Evolutionary conservation across 2,113 vertebrate genomes (phyloP).

Genomic region (Larimichthys polyactis): DNA sequence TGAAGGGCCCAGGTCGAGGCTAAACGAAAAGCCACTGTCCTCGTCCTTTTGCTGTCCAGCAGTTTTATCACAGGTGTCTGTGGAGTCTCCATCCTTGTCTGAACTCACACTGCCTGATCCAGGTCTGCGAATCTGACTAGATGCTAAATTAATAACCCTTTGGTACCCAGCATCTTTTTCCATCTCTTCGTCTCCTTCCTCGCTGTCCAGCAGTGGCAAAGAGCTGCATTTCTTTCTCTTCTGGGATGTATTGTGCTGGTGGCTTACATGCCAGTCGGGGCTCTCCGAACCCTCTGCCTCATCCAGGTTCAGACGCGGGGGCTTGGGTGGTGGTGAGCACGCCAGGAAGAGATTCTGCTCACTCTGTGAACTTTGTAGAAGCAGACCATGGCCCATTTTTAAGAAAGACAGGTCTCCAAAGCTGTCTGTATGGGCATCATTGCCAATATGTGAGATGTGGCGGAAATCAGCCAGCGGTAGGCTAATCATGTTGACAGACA

Average conservation of each 20-base stretch:
- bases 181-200: slow-evolving; percentile 47
- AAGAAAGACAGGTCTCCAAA: slow-evolving; percentile 87
- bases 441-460: slow-evolving; percentile 84
- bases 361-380: slow-evolving; percentile 85
- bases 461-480: slow-evolving; percentile 85
- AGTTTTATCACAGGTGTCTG: slow-evolving; percentile 79
- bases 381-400: slow-evolving; percentile 75
- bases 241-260: slow-evolving; percentile 22
- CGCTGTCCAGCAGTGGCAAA: slow-evolving; percentile 80
- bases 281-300: slow-evolving; percentile 68
- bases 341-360: slow-evolving; percentile 87
- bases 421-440: slow-evolving; percentile 72
- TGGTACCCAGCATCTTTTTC: slow-evolving; percentile 50
- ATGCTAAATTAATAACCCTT: slow-evolving; percentile 30
- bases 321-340: slow-evolving; percentile 91
- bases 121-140: slow-evolving; percentile 29
- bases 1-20: slow-evolving; percentile 92
- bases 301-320: slow-evolving; percentile 91
- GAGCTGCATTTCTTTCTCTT: slow-evolving; percentile 80
- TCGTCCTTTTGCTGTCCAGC: slow-evolving; percentile 62
- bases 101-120: slow-evolving; percentile 66
- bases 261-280: slow-evolving; percentile 42
- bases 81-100: slow-evolving; percentile 76
- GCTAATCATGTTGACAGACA: slow-evolving; percentile 87
- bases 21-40: slow-evolving; percentile 80